Percentiles rank a stretch among this genome's conserved stretches.
Conservation (phyloP, 2,888 invertebrate species). For the Merodon equestris region DNA sequence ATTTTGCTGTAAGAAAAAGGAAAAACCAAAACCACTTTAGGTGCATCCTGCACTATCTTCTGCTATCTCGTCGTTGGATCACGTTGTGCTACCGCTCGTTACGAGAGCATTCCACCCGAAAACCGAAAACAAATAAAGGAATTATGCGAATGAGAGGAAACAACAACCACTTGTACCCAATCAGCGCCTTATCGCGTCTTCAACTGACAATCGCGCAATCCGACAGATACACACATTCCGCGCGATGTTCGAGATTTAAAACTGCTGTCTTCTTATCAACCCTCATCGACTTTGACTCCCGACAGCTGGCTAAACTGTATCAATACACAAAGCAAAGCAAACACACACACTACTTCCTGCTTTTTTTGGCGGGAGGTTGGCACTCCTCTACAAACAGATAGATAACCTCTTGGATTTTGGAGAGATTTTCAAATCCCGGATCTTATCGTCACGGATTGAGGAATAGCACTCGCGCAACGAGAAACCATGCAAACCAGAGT, state of each 20-base stretch:
- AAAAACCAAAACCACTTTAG: background rate
- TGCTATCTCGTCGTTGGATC: no score
- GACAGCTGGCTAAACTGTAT: constrained; percentile 54
- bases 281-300: constrained; percentile 17
- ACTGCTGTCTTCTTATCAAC: constrained; percentile 65
- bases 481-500: constrained; percentile 47
- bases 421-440: constrained; percentile 36
- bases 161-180: background rate
- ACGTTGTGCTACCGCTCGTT: no score
- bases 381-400: constrained; percentile 37
- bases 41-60: no score
- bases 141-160: constrained; percentile 24
- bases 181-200: constrained; percentile 42
- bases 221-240: constrained; percentile 53
- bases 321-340: background rate
- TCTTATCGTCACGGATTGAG: background rate
- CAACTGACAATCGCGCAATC: constrained; percentile 51
- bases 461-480: constrained; percentile 9
- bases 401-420: constrained; percentile 45
- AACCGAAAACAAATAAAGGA: constrained; percentile 1
- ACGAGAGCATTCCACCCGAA: background rate
- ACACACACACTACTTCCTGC: constrained; percentile 46
- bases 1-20: background rate
- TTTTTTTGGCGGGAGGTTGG: constrained; percentile 29
- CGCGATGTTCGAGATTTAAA: constrained; percentile 54